Base-by-base conservation (phyloP, 2,113 vertebrate species). In the Phasianus colchicus region DNA sequence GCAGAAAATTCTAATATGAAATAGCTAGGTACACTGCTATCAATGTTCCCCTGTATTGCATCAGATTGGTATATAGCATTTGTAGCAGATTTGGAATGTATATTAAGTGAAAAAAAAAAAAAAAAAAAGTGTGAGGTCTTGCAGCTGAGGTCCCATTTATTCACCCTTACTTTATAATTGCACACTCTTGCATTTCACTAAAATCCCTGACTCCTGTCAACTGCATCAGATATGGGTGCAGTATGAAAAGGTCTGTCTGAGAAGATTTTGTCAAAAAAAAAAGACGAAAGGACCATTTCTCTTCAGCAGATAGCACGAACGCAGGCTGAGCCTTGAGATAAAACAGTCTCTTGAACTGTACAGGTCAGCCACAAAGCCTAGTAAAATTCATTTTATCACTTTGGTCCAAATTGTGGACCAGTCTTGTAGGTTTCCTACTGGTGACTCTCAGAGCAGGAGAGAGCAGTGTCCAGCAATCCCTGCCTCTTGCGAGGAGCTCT, bases 381-480 rank as follows among this genome's bases (percentile, higher is more conserved):
- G 18, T 20, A 52, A 89, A 89, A 81, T 22, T 34, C 6, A 61
- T 86, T 87, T 86, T 43, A 20, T 72, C 42, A 67, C 4, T 8
- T 22, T 72, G 42, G 17, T 55, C 64, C 11, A 1, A 80, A 83
- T 25, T 27, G 45, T 74, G 66, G 64, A 34, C 3, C 1, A 66
- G 64, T 71, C 6, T 1, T 32, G 36, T 36, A 71, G 27, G 30
- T 54, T 69, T 78, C 22, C 32, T 73, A 20, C 29, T 30, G 30
- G 47, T 4, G 15, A 52, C 38, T 34, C 43, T 64, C 16, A 5
- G 71, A 20, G 54, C 10, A 0, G 0, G 65, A 66, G 60, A 73
- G 4, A 47, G 34, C 0, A 0, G 72, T 0, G 13, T 58, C 38
- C 0, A 0, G 16, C 2, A 1, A 82, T 15, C 72, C 30, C 65